Conservation (phyloP, 2,113 vertebrate species). For the Entomyzon cyanotis region DNA sequence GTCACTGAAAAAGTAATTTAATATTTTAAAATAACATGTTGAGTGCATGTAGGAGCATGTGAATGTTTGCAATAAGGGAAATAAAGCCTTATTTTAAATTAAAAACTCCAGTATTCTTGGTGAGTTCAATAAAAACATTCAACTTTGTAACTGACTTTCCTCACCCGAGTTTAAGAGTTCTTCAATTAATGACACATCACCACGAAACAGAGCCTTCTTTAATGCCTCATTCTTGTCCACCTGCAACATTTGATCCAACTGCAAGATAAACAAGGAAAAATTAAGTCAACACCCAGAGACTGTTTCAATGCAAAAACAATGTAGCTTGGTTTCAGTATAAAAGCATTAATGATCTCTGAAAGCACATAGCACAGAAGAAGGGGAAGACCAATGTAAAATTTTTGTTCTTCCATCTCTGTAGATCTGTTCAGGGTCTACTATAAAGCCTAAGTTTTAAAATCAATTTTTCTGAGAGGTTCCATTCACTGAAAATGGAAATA, state of each 20-base stretch:
- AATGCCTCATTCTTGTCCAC: slow-evolving; percentile 68
- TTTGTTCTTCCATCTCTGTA: neutral
- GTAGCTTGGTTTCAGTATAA: neutral
- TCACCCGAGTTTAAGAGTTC: slow-evolving; percentile 83
- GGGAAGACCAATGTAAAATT: neutral
- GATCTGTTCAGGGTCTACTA: neutral
- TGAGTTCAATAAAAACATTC: neutral
- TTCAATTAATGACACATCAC: slow-evolving; percentile 77
- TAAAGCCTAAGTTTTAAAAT: neutral
- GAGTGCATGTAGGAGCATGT: neutral
- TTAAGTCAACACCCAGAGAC: neutral
- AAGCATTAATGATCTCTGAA: neutral
- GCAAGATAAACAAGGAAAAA: slow-evolving; percentile 45
- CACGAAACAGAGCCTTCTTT: slow-evolving; percentile 82
- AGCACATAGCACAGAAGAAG: neutral
- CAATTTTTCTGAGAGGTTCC: neutral
- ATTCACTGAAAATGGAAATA: neutral
- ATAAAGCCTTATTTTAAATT: neutral
- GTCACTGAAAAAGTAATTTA: neutral
- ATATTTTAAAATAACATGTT: neutral
- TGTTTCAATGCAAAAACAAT: neutral
- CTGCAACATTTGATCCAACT: slow-evolving; percentile 33
- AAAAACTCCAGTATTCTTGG: neutral
- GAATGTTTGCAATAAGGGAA: neutral
- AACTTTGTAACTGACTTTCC: neutral